Conservation (phyloP, 2,113 vertebrate species). For the Xiphorhynchus elegans region DNA sequence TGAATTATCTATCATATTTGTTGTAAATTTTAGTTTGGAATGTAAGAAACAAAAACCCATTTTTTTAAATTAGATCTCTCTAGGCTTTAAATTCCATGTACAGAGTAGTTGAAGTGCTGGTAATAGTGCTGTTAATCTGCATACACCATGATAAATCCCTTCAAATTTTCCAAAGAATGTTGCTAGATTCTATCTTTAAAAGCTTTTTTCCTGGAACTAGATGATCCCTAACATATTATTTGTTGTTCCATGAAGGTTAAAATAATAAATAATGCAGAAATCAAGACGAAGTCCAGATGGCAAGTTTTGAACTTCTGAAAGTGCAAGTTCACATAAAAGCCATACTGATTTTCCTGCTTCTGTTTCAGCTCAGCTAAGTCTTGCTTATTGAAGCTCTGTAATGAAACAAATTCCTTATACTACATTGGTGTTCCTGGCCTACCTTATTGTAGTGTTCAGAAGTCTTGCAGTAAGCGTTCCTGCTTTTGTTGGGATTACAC, state of each 20-base stretch:
- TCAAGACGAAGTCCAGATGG: neutral
- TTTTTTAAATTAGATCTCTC: neutral
- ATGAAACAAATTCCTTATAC: neutral
- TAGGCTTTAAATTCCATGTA: neutral
- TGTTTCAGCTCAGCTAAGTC: neutral
- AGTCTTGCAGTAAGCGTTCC: neutral
- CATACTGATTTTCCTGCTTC: neutral
- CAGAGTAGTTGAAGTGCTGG: neutral
- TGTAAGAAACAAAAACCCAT: neutral
- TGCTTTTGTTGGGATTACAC: neutral
- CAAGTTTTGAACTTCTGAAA: neutral
- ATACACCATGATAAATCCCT: neutral
- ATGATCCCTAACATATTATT: neutral
- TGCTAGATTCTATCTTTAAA: neutral
- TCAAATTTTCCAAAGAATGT: neutral
- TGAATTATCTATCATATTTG: neutral
- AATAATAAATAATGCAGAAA: neutral
- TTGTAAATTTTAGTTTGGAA: neutral
- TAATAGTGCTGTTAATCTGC: neutral
- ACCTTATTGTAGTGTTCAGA: neutral
- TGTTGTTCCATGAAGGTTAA: neutral
- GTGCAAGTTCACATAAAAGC: neutral
- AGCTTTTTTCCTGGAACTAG: neutral
- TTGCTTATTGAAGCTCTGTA: neutral
- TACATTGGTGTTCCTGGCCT: neutral